Evolutionary conservation across 1,140 invertebrate species (phyloP).

Genomic region (Lordiphosa mommai): DNA sequence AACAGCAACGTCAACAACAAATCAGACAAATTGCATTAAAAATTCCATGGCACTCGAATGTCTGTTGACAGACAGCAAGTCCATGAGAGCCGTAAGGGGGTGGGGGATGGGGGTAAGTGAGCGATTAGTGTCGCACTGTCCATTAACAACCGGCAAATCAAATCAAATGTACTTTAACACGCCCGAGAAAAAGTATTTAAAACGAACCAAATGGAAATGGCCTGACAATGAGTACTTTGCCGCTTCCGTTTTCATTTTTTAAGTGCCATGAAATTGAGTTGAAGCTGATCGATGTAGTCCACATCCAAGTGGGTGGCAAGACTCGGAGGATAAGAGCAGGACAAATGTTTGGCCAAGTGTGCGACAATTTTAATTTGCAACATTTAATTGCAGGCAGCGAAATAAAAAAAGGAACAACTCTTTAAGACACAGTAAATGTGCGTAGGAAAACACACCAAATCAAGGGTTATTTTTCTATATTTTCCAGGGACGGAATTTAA

Average conservation of each 20-base stretch:
- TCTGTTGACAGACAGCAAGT: slow-evolving; percentile 66
- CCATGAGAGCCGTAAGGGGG: no score
- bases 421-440: no score
- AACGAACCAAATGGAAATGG: slow-evolving; percentile 42
- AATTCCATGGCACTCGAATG: slow-evolving; percentile 71
- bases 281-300: slow-evolving; percentile 25
- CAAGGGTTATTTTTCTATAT: no score
- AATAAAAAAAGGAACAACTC: no score
- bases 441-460: no score
- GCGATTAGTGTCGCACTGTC: slow-evolving; percentile 74
- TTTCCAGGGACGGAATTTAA: no score
- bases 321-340: slow-evolving; percentile 56
- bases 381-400: no score
- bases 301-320: slow-evolving; percentile 57
- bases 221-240: slow-evolving; percentile 68
- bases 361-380: slow-evolving; percentile 68
- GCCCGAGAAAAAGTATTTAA: slow-evolving; percentile 70
- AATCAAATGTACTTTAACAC: slow-evolving; percentile 78
- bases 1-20: slow-evolving; percentile 71
- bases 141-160: slow-evolving; percentile 68
- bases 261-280: slow-evolving; percentile 50
- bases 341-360: slow-evolving; percentile 67
- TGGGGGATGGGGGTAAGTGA: slow-evolving; percentile 44
- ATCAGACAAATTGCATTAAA: slow-evolving; percentile 78
- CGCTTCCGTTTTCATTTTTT: slow-evolving; percentile 65